These are phyloP conservation scores for Halcyon badia DNA, from an alignment of 2,797 vertebrate genomes.

Conservation along the genomic window DNA sequence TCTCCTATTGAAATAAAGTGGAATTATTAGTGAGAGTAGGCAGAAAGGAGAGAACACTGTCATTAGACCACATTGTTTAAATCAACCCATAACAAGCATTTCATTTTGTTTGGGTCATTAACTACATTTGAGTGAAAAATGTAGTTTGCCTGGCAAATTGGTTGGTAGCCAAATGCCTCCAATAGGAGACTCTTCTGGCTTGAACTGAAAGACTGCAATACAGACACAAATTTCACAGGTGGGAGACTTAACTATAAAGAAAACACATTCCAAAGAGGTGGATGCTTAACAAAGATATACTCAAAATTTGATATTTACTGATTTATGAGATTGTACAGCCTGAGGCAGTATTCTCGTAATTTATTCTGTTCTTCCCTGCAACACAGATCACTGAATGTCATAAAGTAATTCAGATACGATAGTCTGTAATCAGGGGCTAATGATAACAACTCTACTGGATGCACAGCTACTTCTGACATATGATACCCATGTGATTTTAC, in stretches of 20 bases:
- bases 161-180: constrained; percentile 41
- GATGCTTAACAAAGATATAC: not conserved
- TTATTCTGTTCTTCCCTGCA: not conserved
- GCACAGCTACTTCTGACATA: not conserved
- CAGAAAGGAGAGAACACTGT: constrained; percentile 48
- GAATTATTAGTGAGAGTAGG: constrained; percentile 31
- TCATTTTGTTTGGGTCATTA: constrained; percentile 68
- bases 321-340: not conserved
- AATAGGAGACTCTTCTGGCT: not conserved
- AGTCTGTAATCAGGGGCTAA: constrained; percentile 10
- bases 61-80: constrained; percentile 64
- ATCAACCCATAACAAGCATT: constrained; percentile 63
- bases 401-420: not conserved
- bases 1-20: constrained; percentile 26
- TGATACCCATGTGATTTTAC: not conserved
- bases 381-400: not conserved
- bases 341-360: not conserved
- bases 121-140: constrained; percentile 62
- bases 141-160: constrained; percentile 39
- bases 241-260: not conserved
- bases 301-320: not conserved
- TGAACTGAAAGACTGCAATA: not conserved
- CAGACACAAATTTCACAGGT: not conserved
- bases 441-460: not conserved
- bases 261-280: not conserved